Base-by-base conservation (phyloP, 2,113 vertebrate genomes). In the Sylvilagus bachmani region DNA sequence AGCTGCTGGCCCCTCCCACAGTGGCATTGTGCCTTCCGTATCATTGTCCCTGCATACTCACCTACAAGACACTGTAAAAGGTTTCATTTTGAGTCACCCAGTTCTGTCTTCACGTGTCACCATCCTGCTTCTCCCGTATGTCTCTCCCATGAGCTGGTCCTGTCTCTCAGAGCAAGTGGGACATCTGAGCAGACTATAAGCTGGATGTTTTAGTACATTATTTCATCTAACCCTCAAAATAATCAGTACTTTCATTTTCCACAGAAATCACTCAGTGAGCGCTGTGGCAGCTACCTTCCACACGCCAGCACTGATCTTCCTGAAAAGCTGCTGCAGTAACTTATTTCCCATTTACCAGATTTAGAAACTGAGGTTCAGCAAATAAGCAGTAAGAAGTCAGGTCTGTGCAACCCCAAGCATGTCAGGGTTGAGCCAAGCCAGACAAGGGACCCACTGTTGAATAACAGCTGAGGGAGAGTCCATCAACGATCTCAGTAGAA, bases 401-500 rank as follows among this genome's bases (percentile, higher is more conserved):
- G 21, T 78, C 51, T 29, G 4, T 38, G 29, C 64, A 93, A 81
- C 86, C 33, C 33, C 79, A 77, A 69, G 75, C 36, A 69, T 70
- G 53, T 19, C 33, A 4, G 29, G 6, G 17, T 25, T 73, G 36
- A 13, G 33, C 61, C 79, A 67, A 29, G 53, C 21, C 69, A 49
- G 64, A 73, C 21, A 64, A 81, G 51, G n/a, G 58, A 78, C 67
- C 25, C 70, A 70, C 1, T 61, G 83, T 58, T 77, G 36, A 97
- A 82, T 51, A 95, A 96, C 4, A 94, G 61, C 87, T 92, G 74
- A 94, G 88, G 13, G 66, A 93, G 44, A 95, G 7, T 5, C 6
- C 77, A 93, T 27, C 36, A 84, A 96, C 29, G 33, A 69, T 93
- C 97, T 97, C 98, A 97, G 97, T 98, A 98, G 97, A 98, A 98